These are phyloP conservation scores for Pemphigus obesinymphae DNA, from an alignment of 1,140 invertebrate species.

Conservation along the genomic window DNA sequence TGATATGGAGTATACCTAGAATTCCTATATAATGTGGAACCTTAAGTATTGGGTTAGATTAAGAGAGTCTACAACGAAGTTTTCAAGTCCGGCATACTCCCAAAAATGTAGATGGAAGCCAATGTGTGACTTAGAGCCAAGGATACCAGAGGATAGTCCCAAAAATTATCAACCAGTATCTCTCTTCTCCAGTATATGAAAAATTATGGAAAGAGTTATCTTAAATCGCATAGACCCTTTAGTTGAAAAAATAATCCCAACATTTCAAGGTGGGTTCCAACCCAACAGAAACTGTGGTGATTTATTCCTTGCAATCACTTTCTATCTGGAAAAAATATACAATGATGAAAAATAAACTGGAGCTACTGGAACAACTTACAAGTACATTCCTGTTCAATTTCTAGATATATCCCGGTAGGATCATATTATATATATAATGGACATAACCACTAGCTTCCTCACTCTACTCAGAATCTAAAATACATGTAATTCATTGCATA, in stretches of 20 bases:
- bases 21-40: background rate
- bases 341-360: conserved; percentile 6
- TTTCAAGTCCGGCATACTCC: background rate
- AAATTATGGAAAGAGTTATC: background rate
- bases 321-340: conserved; percentile 27
- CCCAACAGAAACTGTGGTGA: conserved; percentile 32
- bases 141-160: background rate
- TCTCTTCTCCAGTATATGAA: background rate
- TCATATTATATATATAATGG: too few relatives aligned
- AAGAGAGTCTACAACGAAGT: background rate
- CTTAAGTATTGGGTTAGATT: background rate
- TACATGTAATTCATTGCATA: too few relatives aligned
- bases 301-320: conserved; percentile 30
- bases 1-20: background rate
- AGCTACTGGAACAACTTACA: too few relatives aligned
- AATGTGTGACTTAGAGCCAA: background rate
- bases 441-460: too few relatives aligned
- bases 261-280: conserved; percentile 37
- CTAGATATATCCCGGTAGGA: too few relatives aligned
- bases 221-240: background rate
- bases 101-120: background rate
- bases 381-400: too few relatives aligned
- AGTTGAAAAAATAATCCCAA: background rate
- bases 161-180: background rate
- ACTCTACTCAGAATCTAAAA: too few relatives aligned